Conservation (phyloP, 2,113 vertebrate genomes). For the Hystrix brachyura region DNA sequence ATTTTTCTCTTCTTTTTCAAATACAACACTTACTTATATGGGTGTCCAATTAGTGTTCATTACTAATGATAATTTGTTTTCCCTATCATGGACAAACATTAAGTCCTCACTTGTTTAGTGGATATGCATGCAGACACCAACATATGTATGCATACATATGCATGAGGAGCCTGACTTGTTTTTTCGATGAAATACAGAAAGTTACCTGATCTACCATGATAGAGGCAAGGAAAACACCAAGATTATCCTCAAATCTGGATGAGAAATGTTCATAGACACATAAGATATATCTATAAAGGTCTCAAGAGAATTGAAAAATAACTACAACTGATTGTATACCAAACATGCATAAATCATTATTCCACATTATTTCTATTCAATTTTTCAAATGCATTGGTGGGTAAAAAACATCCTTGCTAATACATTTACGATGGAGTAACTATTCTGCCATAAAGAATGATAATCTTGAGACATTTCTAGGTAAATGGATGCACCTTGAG, state of each 20-base stretch:
- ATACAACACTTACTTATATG: background rate
- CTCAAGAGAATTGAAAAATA: constrained; percentile 16
- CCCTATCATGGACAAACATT: background rate
- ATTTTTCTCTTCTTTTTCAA: constrained; percentile 44
- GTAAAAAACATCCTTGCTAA: background rate
- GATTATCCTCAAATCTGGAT: constrained; percentile 44
- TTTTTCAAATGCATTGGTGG: background rate
- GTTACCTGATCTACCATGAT: background rate
- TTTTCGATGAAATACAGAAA: constrained; percentile 38
- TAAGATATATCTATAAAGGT: background rate
- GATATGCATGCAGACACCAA: background rate
- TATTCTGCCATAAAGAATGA: too few species aligned
- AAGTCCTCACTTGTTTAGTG: background rate
- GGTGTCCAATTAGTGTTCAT: background rate
- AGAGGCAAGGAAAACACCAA: constrained; percentile 5
- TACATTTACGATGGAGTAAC: too few species aligned
- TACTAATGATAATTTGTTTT: constrained; percentile 32
- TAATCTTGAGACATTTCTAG: too few species aligned
- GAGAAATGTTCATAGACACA: constrained; percentile 18
- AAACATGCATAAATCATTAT: background rate
- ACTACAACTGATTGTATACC: background rate
- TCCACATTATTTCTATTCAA: background rate
- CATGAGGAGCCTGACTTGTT: background rate
- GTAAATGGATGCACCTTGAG: too few species aligned
- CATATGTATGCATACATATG: background rate